Base-by-base conservation (phyloP, 1,140 invertebrate genomes). In the Adoxophyes honmai region DNA sequence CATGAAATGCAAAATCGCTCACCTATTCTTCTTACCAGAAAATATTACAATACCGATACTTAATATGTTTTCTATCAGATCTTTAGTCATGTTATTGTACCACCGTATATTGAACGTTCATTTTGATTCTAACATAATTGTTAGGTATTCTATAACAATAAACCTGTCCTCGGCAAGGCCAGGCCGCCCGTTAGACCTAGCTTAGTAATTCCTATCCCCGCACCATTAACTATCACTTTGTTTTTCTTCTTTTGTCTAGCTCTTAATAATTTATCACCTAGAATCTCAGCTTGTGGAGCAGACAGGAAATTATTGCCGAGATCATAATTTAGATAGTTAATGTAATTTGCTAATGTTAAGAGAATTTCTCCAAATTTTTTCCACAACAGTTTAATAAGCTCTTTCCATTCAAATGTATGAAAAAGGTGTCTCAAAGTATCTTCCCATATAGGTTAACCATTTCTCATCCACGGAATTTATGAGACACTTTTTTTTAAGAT, bases 211-310 rank as follows among this genome's bases (percentile, higher is more conserved):
- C 16, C 42, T 10, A 6, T 48, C 9, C 18, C 15, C 15, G 18
- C 39, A 42, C 16, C 18, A 48, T 48, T 48, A 11, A 28, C 16
- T 48, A 21, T 48, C 9, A 39, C 37, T 39, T 39, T 39, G 14
- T 42, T 42, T 42, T 8, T 21, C 39, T 48, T 48, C 18, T 21
- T 21, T 48, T 48, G 42, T n/a, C n/a, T 28, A 2, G 16, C 21
- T 18, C 10, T 48, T 48, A 21, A 21, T 48, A 48, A 48, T 48
- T 48, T 48, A 48, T 28, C 14, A 44, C 42, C 42, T 4, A 18
- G 13, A 18, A 8, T 4, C 42, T 11, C n/a, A 9, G 18, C 16
- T 0, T 21, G 10, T 48, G 21, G 11, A 28, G 9, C 42, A 48
- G 42, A 48, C 21, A 16, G 11, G 1, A 1, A 42, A 42, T 48